Base-by-base conservation (phyloP, 1,140 invertebrate genomes). In the Penaeus indicus region DNA sequence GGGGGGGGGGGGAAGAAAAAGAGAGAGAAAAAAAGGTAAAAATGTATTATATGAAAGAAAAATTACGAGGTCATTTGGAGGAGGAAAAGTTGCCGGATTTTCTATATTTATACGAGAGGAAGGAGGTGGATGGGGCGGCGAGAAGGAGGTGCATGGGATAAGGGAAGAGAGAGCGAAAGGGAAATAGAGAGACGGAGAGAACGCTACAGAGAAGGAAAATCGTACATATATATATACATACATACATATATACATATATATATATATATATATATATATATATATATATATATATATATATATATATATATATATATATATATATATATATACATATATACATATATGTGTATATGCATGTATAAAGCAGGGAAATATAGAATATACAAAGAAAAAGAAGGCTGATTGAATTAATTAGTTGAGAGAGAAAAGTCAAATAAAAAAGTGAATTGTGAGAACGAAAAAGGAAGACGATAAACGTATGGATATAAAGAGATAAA, bases 41-140 rank as follows among this genome's bases (percentile, higher is more conserved):
- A 75, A 75, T 75, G 72, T 75, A 27, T 75, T 75, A 75, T 75
- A 38, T 75, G 72, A 75, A 75, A 75, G 72, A 75, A 75, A 75
- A 75, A 38, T 75, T 75, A 75, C 42, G 72, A 32, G 72, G 72
- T 75, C 72, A 75, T 75, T 75, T 75, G n/a, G 72, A 75, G 25
- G 72, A 38, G 72, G 42, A 75, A 75, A 75, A 75, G 72, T 75
- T 27, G 72, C 72, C 72, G 72, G 72, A 75, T 38, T 75, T 75
- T 38, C 72, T 75, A 75, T 75, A 75, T 38, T 75, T 75, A 75
- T 75, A 75, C 42, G 42, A 75, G 27, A 75, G 42, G 72, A 38
- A 75, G 42, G 72, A 75, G 42, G n/a, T 19, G 72, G 69, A 38
- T 19, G 72, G 25, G n/a, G 72, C n/a, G 72, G 72, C 72, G 72